Percentiles rank a stretch among this genome's conserved stretches.
Conservation (phyloP, 2,113 vertebrate genomes). For the Picathartes gymnocephalus region DNA sequence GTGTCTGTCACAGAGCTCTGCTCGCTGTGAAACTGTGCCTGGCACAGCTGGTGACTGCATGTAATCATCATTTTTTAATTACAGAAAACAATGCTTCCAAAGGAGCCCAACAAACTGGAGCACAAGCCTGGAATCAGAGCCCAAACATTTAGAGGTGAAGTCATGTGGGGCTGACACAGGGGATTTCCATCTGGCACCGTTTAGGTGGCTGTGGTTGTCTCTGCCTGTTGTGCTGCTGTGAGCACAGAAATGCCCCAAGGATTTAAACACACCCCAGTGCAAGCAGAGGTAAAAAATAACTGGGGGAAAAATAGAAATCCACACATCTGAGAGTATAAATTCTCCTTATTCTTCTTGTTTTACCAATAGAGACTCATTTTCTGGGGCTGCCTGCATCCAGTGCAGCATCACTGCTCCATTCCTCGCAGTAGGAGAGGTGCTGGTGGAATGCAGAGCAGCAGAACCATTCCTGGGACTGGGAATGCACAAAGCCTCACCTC, state of each 20-base stretch:
- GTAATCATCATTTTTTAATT: constrained; percentile 41
- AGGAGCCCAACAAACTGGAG: neutral
- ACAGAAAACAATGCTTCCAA: constrained; percentile 14
- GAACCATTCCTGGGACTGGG: neutral
- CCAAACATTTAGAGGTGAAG: neutral
- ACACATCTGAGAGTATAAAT: neutral
- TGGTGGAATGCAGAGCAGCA: neutral
- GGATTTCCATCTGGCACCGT: neutral
- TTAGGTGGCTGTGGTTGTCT: neutral
- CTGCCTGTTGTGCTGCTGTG: neutral
- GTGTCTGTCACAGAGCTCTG: neutral
- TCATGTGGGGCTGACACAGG: neutral
- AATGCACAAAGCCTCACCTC: neutral
- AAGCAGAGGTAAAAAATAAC: neutral
- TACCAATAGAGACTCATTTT: neutral
- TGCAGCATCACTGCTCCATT: neutral
- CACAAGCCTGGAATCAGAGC: neutral
- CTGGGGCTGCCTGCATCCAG: neutral
- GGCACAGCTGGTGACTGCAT: constrained; percentile 23
- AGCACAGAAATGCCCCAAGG: neutral
- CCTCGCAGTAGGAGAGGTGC: neutral
- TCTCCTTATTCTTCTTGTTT: neutral
- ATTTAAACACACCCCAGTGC: neutral
- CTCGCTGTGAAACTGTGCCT: neutral
- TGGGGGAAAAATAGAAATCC: rapidly evolving